Evolutionary conservation across 2,888 invertebrate genomes (phyloP), one percentile per base, ranked within the genome.

Genomic region (Eilema depressum): DNA sequence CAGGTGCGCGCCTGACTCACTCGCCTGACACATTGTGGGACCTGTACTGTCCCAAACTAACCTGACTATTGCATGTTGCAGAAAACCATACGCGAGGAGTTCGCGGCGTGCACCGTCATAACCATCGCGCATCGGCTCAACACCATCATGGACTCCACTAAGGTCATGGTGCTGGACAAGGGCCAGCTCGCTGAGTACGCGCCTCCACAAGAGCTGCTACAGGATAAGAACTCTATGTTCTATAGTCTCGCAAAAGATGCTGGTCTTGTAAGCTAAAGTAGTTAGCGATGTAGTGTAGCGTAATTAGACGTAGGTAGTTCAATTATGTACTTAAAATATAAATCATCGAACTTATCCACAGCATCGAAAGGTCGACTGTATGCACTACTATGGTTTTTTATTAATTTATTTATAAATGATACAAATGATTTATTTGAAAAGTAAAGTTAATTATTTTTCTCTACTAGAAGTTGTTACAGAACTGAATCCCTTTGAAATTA

Each of bases 51-150:
- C n/a, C n/a, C n/a, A n/a, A 37, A 25, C 30, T 37, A n/a, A 23
- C n/a, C 8, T 0, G 0, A 41, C 3, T 25, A 20, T 7, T 20
- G 7, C 25, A 3, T 4, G 57, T 81, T 88, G 0, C 96, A 98
- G 96, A 98, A 96, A 92, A 99, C 99, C 8, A 99, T 99, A 88
- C 96, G 98, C 30, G 96, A 97, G 33, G 98, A 99, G 91, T 99
- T 99, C 91, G 96, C 96, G 74, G 96, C 97, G 75, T 98, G 98
- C 92, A 99, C 99, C 8, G 97, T 99, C 67, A 96, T 99, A 28
- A 99, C 98, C 1, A 99, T 99, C 89, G 99, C 99, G 56, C 99
- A 99, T 95, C 96, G 99, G 26, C 96, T 99, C 75, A 98, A 99
- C 92, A 99, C 99, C 28, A 98, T 99, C 83, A 96, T 99, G 96